These are phyloP conservation scores for Ormia ochracea DNA, from an alignment of 2,888 invertebrate genomes.

Conservation along the genomic window DNA sequence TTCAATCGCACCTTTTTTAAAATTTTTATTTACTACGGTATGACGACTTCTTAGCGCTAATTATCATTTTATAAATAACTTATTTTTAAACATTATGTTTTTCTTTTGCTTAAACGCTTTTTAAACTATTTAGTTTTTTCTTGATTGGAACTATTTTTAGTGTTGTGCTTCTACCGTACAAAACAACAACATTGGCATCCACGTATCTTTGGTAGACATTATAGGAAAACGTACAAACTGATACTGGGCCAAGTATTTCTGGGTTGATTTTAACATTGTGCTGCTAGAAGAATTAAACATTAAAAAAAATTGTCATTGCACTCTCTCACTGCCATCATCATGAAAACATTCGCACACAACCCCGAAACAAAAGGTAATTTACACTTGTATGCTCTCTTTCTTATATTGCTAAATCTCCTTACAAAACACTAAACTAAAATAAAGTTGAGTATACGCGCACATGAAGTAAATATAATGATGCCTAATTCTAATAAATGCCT, in stretches of 20 bases:
- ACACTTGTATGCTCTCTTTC: background rate
- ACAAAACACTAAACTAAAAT: background rate
- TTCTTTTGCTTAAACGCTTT: slow-evolving; percentile 16
- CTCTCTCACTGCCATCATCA: slow-evolving; percentile 36
- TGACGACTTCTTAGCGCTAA: background rate
- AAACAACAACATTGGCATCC: slow-evolving; percentile 61
- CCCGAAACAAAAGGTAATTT: background rate
- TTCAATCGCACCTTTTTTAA: slow-evolving; percentile 34
- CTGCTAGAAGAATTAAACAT: slow-evolving; percentile 55
- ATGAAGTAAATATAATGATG: too few species aligned
- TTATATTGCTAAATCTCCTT: background rate
- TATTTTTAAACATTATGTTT: slow-evolving; percentile 8
- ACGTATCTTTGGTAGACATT: slow-evolving; percentile 72
- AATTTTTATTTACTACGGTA: slow-evolving; percentile 3
- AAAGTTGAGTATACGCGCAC: background rate
- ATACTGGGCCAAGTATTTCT: slow-evolving; percentile 75
- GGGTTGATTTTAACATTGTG: slow-evolving; percentile 67
- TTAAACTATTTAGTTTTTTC: slow-evolving; percentile 31
- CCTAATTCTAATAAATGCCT: too few species aligned
- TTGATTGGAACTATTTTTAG: slow-evolving; percentile 52
- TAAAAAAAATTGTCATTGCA: slow-evolving; percentile 45
- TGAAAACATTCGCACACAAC: slow-evolving; percentile 15
- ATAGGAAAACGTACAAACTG: slow-evolving; percentile 76
- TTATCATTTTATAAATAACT: slow-evolving; percentile 14
- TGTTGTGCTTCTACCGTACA: slow-evolving; percentile 63